A percentile compares a stretch with the other conserved stretches of the same genome.
Evolutionary conservation across 2,113 vertebrate genomes (phyloP).

Genomic region (Pristiophorus japonicus): DNA sequence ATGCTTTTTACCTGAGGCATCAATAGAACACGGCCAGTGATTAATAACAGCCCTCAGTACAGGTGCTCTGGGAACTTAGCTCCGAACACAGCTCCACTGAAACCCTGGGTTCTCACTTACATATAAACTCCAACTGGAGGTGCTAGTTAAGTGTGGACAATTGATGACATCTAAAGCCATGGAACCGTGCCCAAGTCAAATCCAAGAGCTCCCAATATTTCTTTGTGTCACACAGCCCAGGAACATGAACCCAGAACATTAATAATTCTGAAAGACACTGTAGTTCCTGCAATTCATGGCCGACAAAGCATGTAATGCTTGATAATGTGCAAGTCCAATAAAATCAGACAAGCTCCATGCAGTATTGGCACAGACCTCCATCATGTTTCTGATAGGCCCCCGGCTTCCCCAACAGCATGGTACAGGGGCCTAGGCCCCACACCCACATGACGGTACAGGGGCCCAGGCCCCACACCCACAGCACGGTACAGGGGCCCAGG

Average conservation of each 20-base stretch:
- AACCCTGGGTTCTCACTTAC: background rate
- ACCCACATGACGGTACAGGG: too few species aligned
- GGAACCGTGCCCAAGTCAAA: background rate
- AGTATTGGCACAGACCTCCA: too few species aligned
- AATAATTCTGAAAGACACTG: background rate
- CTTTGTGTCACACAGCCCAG: background rate
- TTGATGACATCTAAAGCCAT: background rate
- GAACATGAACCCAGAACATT: background rate
- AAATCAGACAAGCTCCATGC: too few species aligned
- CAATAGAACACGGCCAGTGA: background rate
- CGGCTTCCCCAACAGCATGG: too few species aligned
- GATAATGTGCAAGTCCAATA: too few species aligned
- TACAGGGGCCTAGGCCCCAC: too few species aligned
- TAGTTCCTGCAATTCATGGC: background rate
- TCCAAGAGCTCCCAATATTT: background rate
- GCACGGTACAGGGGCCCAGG: too few species aligned
- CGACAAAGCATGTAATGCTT: background rate
- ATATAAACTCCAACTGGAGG: background rate
- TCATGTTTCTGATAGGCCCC: too few species aligned
- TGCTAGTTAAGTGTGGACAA: background rate
- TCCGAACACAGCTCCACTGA: background rate
- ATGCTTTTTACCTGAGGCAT: constrained; percentile 76
- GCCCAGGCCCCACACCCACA: too few species aligned
- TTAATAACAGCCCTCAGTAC: background rate
- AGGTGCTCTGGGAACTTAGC: background rate